Evolutionary conservation across 2,888 invertebrate species (phyloP).

Genomic region (Melikaiella ostensackeni): DNA sequence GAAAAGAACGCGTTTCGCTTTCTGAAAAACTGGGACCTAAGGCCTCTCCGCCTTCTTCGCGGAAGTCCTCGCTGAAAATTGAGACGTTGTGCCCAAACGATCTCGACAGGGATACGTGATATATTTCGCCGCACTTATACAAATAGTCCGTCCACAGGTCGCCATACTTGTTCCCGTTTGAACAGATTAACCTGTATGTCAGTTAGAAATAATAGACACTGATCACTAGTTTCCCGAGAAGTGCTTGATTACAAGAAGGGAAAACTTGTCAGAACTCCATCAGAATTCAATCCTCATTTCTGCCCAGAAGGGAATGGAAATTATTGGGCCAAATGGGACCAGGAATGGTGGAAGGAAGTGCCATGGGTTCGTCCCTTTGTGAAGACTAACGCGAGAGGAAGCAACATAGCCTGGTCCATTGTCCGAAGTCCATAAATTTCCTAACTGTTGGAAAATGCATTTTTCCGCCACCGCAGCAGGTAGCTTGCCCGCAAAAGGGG

Average conservation of each 20-base stretch:
- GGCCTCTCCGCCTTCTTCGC: background rate
- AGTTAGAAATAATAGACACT: background rate
- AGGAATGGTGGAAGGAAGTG: constrained; percentile 18
- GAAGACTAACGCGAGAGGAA: constrained; percentile 52
- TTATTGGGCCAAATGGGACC: constrained; percentile 21
- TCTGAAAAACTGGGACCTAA: constrained; percentile 15
- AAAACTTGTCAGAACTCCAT: too few species aligned
- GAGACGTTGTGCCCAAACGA: constrained; percentile 19
- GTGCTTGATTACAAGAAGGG: background rate
- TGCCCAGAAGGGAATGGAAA: background rate
- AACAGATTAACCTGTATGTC: too few species aligned
- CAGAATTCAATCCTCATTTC: background rate
- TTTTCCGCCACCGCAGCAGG: constrained; percentile 66
- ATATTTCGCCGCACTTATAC: background rate
- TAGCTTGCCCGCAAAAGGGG: constrained; percentile 46
- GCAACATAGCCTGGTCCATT: constrained; percentile 63
- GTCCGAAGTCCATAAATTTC: constrained; percentile 71
- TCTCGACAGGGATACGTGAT: constrained; percentile 39
- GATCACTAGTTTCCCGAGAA: background rate
- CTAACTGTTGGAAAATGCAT: constrained; percentile 71
- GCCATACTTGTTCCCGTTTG: background rate
- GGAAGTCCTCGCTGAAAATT: constrained; percentile 7
- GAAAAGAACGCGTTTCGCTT: constrained; percentile 17
- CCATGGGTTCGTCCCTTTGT: constrained; percentile 42
- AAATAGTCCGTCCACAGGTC: background rate